Percentiles rank a stretch among this genome's conserved stretches.
These are phyloP conservation scores for Cepaea nemoralis DNA, from an alignment of 1,140 invertebrate species.

Conservation along the genomic window DNA sequence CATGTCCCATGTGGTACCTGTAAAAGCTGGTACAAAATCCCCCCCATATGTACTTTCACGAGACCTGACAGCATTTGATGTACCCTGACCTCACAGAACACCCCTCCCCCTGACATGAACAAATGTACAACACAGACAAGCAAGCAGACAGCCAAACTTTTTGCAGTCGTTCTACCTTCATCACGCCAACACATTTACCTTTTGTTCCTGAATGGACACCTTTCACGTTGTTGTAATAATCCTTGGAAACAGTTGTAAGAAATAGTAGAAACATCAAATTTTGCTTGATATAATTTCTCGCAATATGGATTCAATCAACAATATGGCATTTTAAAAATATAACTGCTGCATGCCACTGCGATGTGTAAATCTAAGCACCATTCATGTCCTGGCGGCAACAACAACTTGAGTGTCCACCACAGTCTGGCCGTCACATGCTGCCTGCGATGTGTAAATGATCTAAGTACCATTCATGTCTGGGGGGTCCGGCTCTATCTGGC, in stretches of 20 bases:
- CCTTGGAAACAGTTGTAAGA: background rate
- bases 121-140: background rate
- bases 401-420: no score
- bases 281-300: background rate
- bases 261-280: background rate
- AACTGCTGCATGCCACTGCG: background rate
- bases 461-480: conserved; percentile 16
- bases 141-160: conserved; percentile 5
- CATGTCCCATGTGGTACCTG: background rate
- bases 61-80: background rate
- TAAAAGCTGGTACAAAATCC: no score
- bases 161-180: background rate
- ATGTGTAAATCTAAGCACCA: conserved; percentile 28
- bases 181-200: background rate
- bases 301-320: background rate
- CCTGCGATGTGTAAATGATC: conserved; percentile 17
- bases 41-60: no score
- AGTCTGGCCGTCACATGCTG: no score
- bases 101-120: background rate
- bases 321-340: background rate
- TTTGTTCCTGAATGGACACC: background rate
- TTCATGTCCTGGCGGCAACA: conserved; percentile 9
- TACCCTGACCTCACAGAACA: background rate
- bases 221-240: background rate
- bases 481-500: background rate